These are phyloP conservation scores for Eptatretus atami DNA, from an alignment of 2,797 vertebrate genomes.

Conservation along the genomic window DNA sequence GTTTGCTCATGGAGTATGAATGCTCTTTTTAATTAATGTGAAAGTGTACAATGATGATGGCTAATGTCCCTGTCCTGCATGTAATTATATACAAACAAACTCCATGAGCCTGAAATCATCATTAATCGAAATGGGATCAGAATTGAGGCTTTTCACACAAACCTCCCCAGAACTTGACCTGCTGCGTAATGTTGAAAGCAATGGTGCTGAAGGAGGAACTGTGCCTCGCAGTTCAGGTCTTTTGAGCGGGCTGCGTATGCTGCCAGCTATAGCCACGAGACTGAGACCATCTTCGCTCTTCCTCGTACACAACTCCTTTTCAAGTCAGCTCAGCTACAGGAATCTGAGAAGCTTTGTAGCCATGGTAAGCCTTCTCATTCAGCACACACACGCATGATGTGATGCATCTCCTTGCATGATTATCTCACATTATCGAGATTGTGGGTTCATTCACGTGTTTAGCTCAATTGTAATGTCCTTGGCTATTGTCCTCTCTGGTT, in stretches of 20 bases:
- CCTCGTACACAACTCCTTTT: conserved; percentile 96
- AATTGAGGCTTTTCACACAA: not conserved
- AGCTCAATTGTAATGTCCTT: not conserved
- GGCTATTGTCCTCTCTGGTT: too few relatives aligned
- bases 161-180: conserved; percentile 38
- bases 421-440: not conserved
- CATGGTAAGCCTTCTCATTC: conserved; percentile 22
- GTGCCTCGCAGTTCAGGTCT: conserved; percentile 58
- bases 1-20: too few relatives aligned
- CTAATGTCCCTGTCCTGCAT: too few relatives aligned
- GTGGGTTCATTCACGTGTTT: not conserved
- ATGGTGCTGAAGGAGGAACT: conserved; percentile 39
- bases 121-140: not conserved
- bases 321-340: conserved; percentile 81
- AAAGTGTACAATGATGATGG: too few relatives aligned
- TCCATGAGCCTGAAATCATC: too few relatives aligned
- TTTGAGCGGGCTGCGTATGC: conserved; percentile 50
- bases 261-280: conserved; percentile 88
- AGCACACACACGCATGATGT: too few relatives aligned
- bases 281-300: conserved; percentile 83
- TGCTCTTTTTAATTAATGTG: too few relatives aligned
- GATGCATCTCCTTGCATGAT: too few relatives aligned
- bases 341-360: conserved; percentile 57
- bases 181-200: conserved; percentile 69
- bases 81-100: too few relatives aligned